phyloP scores from a whole-genome alignment of 2,113 vertebrate species.

The Sylvietta virens region DNA sequence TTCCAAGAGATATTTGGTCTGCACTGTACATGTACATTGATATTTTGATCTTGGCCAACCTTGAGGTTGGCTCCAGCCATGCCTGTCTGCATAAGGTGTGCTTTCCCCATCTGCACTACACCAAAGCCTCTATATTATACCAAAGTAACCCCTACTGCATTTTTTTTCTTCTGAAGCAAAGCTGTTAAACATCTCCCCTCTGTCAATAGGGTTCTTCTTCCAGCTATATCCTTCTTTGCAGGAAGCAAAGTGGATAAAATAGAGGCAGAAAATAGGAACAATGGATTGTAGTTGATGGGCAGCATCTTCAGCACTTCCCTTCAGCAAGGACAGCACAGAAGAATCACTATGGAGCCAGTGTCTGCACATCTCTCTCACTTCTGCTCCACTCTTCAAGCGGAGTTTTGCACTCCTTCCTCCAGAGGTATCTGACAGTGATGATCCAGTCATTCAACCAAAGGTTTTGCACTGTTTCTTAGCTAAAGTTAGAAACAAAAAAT shows the following conservation, averaged over 20 bases:
- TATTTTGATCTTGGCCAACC: neutral
- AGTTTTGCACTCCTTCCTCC: neutral
- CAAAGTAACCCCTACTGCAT: neutral
- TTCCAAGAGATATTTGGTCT: neutral
- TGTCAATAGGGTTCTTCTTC: neutral
- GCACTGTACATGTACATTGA: neutral
- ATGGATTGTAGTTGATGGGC: neutral
- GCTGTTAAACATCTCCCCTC: neutral
- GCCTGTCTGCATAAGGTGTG: neutral
- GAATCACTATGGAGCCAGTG: neutral
- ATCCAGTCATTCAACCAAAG: neutral
- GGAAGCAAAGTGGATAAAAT: neutral
- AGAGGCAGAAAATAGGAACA: neutral
- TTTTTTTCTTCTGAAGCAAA: neutral
- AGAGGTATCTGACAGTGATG: neutral
- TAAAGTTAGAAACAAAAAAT: neutral
- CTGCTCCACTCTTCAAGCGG: neutral
- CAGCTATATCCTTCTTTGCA: neutral
- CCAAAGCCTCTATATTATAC: neutral
- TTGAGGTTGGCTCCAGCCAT: neutral
- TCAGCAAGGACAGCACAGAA: neutral
- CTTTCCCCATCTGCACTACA: neutral
- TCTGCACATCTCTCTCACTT: neutral
- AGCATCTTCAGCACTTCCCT: neutral
- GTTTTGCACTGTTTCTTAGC: neutral